Percentiles rank a stretch among this genome's conserved stretches.
phyloP scores from a whole-genome alignment of 2,888 invertebrate species.

The Drosophila nr. perissopoda region DNA sequence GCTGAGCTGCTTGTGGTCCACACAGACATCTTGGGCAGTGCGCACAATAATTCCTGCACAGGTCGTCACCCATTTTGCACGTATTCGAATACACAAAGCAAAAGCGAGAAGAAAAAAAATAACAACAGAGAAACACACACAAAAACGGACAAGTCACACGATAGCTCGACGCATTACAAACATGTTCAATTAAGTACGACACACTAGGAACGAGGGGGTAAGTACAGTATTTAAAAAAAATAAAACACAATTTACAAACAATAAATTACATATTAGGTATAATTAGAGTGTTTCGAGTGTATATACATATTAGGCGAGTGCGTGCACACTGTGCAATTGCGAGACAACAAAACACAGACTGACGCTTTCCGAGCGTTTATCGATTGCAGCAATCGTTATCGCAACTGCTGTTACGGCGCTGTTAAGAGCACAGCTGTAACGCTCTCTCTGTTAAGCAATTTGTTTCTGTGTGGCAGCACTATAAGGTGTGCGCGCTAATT shows the following conservation, averaged over 20 bases:
- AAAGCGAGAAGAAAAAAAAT: conserved; percentile 14
- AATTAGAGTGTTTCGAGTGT: conserved; percentile 9
- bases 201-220: conserved; percentile 26
- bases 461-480: conserved; percentile 30
- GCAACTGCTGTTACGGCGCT: conserved; percentile 14
- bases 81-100: conserved; percentile 30
- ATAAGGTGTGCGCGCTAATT: conserved; percentile 17
- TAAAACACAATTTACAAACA: conserved; percentile 19
- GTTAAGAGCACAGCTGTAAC: conserved; percentile 5
- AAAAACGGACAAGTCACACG: conserved; percentile 19
- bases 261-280: conserved; percentile 44
- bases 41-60: conserved; percentile 40
- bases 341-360: conserved; percentile 48
- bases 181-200: conserved; percentile 43
- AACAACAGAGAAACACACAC: conserved; percentile 12
- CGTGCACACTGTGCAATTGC: conserved; percentile 26
- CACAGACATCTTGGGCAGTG: conserved; percentile 86
- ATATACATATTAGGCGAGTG: conserved; percentile 32
- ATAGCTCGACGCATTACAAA: conserved; percentile 21
- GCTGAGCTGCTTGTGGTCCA: conserved; percentile 90
- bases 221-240: conserved; percentile 30
- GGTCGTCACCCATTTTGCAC: conserved; percentile 45
- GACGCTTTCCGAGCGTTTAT: conserved; percentile 14
- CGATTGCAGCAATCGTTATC: conserved; percentile 23
- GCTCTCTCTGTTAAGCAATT: background rate